Evolutionary conservation across 2,113 vertebrate species (phyloP), one percentile per base, ranked within the genome.

Genomic region (Marcusenius ussheri): DNA sequence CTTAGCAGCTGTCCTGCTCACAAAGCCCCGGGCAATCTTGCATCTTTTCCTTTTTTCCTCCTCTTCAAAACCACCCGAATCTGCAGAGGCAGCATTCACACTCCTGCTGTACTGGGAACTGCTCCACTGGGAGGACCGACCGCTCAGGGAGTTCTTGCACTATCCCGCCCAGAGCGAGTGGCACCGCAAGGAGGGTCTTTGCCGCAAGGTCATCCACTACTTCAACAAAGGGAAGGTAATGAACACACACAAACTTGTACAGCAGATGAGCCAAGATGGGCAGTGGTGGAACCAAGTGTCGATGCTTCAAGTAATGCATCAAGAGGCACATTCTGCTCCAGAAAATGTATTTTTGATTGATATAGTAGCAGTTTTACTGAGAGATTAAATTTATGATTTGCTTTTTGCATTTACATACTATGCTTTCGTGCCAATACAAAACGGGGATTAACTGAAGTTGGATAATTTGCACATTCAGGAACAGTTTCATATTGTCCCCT

Each of bases 161-260:
- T 99, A 99, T 42, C 97, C 98, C 0, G 96, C 98, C 31, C 98
- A 99, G 94, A 98, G 96, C 3, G 97, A 99, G 95, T 99, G 98
- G 98, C 97, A 99, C 88, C 97, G 98, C 92, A 99, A 99, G 92
- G 98, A 99, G 93, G 97, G 96, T 10, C 96, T 99, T 83, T 98
- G 98, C 94, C 95, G 98, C 91, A 99, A 99, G 94, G 97, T 99
- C 93, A 97, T 99, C 94, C 98, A 99, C 95, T 99, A 98, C 95
- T 99, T 99, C 96, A 99, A 98, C 97, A 99, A 99, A 96, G 98
- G 98, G 90, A 99, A 99, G 97, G 98, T 99, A 91, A 47, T 13
- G 13, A 0, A 90, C 88, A 45, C 19, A n/a, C 46, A 9, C 35
- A 91, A 46, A 51, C 50, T 49, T 31, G 47, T 15, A 49, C 86